Evolutionary conservation across 2,797 vertebrate species (phyloP), one percentile per base, ranked within the genome.

Genomic region (Calcarius lapponicus): DNA sequence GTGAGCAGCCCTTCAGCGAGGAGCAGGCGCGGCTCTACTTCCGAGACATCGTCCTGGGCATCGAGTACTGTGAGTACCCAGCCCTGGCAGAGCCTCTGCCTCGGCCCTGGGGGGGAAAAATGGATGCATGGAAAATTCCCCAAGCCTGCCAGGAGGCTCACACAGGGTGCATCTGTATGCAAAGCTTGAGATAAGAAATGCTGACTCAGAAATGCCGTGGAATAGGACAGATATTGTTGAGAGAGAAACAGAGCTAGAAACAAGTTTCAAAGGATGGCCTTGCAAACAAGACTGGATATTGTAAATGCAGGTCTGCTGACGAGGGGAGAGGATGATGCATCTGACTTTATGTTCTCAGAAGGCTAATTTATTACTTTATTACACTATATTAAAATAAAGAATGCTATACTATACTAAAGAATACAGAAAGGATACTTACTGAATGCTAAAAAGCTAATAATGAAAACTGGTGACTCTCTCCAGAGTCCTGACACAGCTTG

Each of bases 1-100:
- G 98, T 13, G 98, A 99, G 38, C 96, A 91, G 73, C 98, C 98
- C 36, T 98, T 99, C 95, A 97, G 98, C 1, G 99, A 99, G 96
- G 98, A 99, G 65, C 99, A 99, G 97, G 98, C 99, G 16, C 98
- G 99, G 54, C 94, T 98, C 57, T 99, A 99, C 97, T 99, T 99
- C 97, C 98, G 99, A 97, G 99, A 99, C 89, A 97, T 99, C 61
- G 98, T 99, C 93, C 97, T 99, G 95, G 99, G 99, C 91, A 99
- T 99, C 0, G 99, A 99, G 96, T 99, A 99, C 97, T 85, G 99
- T 99, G 97, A 99, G 99, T 99, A 95, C 28, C 51, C 64, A 40
- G 31, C 25, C 0, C 32, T 34, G 11, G 2, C 15, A 7, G 18
- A 25, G 80, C 85, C 0, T 0, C 1, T 50, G 40, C 2, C 6